phyloP scores from a whole-genome alignment of 2,113 vertebrate species.

The Leiothrix lutea region DNA sequence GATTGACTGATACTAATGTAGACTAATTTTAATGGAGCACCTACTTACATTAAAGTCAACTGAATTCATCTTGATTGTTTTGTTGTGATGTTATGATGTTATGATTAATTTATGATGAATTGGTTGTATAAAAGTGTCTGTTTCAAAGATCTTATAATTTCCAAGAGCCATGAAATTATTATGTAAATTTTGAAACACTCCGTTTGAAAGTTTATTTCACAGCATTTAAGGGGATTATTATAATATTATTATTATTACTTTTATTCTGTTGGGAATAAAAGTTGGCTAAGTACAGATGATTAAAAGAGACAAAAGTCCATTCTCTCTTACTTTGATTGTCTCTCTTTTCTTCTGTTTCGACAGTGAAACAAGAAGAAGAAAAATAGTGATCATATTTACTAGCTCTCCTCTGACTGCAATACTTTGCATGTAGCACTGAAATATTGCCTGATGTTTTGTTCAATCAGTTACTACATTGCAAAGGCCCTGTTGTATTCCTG shows the following conservation, averaged over 20 bases:
- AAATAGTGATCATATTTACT: neutral
- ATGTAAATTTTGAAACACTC: neutral
- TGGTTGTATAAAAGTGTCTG: neutral
- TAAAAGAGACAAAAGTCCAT: neutral
- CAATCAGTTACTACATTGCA: neutral
- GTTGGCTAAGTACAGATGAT: neutral
- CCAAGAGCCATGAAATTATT: neutral
- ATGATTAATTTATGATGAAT: neutral
- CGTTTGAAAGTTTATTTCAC: neutral
- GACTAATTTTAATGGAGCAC: neutral
- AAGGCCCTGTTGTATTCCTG: neutral
- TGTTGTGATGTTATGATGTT: neutral
- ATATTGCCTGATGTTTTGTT: neutral
- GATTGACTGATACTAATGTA: neutral
- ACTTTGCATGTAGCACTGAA: neutral
- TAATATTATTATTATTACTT: too few relatives aligned
- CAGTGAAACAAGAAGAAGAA: neutral
- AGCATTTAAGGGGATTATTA: neutral
- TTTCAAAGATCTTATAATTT: neutral
- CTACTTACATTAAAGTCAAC: neutral
- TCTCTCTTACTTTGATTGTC: neutral
- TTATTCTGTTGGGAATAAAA: neutral
- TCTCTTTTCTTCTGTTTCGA: neutral
- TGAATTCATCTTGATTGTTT: neutral
- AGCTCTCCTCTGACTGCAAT: neutral